phyloP scores from a whole-genome alignment of 1,140 invertebrate species.

The Drosophila equinoxialis region DNA sequence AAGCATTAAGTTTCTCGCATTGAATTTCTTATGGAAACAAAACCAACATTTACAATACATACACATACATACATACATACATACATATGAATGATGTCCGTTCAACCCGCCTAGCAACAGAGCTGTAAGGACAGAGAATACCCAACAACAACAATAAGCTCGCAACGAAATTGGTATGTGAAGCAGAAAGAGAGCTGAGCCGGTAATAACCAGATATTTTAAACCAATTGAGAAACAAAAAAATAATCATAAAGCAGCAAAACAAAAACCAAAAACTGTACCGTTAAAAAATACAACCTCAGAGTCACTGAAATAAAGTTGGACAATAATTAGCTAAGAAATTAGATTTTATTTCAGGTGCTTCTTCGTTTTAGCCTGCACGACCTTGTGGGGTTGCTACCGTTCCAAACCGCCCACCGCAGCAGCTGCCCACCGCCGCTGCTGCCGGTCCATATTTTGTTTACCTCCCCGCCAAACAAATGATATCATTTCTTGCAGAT shows the following conservation, averaged over 20 bases:
- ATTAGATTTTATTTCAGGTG: not conserved
- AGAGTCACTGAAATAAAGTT: not conserved
- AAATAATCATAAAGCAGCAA: not conserved
- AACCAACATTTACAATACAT: constrained; percentile 10
- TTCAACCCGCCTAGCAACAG: constrained; percentile 36
- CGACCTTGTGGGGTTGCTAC: constrained; percentile 45
- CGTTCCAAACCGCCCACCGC: not conserved
- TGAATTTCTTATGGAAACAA: constrained; percentile 22
- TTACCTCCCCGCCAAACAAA: constrained; percentile 6
- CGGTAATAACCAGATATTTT: constrained; percentile 10
- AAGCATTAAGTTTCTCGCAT: constrained; percentile 21
- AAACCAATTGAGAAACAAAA: not conserved
- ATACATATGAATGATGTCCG: constrained; percentile 20
- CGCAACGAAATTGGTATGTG: not conserved
- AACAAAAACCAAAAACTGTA: not conserved
- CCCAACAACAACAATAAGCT: not conserved
- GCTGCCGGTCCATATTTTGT: constrained; percentile 28
- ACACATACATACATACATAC: not conserved
- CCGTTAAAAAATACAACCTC: not conserved
- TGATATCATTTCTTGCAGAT: constrained; percentile 39
- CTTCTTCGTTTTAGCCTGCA: not conserved
- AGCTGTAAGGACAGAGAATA: not conserved
- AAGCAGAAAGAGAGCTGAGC: not conserved
- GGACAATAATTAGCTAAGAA: not conserved
- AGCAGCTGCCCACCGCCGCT: not conserved